Evolutionary conservation across 30 jellyfish, hydroid and myxozoan species (phyloP), one percentile per base, ranked within the genome.

Genomic region (Chrysaora quinquecirrha): DNA sequence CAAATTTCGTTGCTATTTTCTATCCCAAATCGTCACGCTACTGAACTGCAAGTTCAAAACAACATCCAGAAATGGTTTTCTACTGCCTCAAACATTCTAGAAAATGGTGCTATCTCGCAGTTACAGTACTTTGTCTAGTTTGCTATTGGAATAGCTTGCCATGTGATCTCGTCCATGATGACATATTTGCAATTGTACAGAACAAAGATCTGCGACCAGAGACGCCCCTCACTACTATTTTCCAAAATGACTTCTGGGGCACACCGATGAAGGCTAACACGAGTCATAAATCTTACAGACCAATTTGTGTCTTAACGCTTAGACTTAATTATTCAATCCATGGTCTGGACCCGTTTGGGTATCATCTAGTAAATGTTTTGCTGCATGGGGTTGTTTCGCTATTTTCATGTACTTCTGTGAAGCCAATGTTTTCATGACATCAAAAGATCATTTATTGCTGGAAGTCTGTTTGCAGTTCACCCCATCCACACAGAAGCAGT

Each of bases 401-500:
- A n/a, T 27, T 93, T 87, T 85, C 76, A 60, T 66, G 32, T 56
- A 73, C n/a, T 63, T 80, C 34, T 81, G 95, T 52, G 50, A 82
- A 16, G 72, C 21, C 33, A 28, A 65, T 60, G 30, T 87, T 22
- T 87, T 86, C 52, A n/a, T n/a, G 87, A 82, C 32, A 46, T 30
- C 28, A 58, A 61, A 38, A 30, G 46, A 1, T 52, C 96, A 33
- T 20, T 82, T 29, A 27, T 75, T 30, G 85, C 98, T 34, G 64
- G 85, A 19, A 1, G 68, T 24, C 46, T 93, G 60, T 93, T 93
- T 87, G 95, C 97, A 7, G 81, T 85, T 21, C 98, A 93, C 70
- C 98, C 98, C 22, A 86, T 93, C 47, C 98, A 93, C 66, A 94
- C 95, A 24, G 98, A 91, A 73, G 98, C 98, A 9, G 98, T 91